Conservation (phyloP, 2,797 vertebrate species). For the Anolis apletophallus region DNA sequence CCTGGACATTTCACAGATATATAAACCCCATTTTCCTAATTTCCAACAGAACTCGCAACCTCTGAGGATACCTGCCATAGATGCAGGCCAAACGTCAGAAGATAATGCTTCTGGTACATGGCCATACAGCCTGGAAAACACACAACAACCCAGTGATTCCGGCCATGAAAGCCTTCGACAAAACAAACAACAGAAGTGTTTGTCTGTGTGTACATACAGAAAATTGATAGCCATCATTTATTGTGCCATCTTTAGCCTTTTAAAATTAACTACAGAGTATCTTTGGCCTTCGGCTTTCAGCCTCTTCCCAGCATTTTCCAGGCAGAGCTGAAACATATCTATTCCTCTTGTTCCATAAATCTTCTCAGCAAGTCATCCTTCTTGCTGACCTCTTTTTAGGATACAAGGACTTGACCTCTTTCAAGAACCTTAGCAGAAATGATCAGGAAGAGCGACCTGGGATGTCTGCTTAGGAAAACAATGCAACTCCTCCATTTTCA, state of each 20-base stretch:
- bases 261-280: neutral
- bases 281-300: neutral
- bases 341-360: neutral
- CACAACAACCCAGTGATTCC: too few relatives aligned
- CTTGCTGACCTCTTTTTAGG: conserved; percentile 20
- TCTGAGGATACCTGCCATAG: too few relatives aligned
- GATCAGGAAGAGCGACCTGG: conserved; percentile 25
- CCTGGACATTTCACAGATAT: too few relatives aligned
- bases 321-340: neutral
- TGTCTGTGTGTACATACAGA: neutral
- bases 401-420: conserved; percentile 20
- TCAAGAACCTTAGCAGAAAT: neutral
- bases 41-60: too few relatives aligned
- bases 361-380: neutral
- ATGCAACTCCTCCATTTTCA: conserved; percentile 12
- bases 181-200: too few relatives aligned
- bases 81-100: too few relatives aligned
- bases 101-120: too few relatives aligned
- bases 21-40: too few relatives aligned
- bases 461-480: conserved; percentile 16
- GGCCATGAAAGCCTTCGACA: too few relatives aligned
- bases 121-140: too few relatives aligned
- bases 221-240: neutral
- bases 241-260: neutral
- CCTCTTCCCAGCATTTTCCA: neutral